Evolutionary conservation across 2,888 invertebrate genomes (phyloP).

Genomic region (Syritta pipiens): DNA sequence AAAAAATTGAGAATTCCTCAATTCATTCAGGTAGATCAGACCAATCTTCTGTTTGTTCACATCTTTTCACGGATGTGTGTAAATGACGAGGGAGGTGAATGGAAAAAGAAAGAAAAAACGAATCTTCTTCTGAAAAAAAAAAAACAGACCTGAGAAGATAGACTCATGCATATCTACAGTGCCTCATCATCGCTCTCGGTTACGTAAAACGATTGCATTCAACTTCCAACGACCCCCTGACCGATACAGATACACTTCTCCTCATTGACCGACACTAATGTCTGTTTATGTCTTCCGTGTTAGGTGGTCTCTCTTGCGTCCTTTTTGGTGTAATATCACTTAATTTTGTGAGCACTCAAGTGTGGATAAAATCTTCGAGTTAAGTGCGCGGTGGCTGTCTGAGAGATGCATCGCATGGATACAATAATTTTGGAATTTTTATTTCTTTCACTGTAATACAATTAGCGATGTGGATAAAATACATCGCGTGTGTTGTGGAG

Average conservation of each 20-base stretch:
- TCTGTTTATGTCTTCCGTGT: slow-evolving; percentile 23
- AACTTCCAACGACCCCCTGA: slow-evolving; percentile 21
- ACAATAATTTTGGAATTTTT: too few species aligned
- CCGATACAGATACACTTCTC: slow-evolving; percentile 37
- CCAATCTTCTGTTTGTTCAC: too few species aligned
- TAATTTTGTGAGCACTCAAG: slow-evolving; percentile 30
- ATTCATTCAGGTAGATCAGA: slow-evolving; percentile 64
- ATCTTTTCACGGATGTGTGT: slow-evolving; percentile 21
- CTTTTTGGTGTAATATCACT: slow-evolving; percentile 41
- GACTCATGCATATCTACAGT: too few species aligned
- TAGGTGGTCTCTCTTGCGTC: slow-evolving; percentile 58
- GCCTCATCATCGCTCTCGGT: slow-evolving; percentile 24
- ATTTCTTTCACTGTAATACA: too few species aligned
- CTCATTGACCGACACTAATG: slow-evolving; percentile 35
- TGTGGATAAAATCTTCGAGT: slow-evolving; percentile 13
- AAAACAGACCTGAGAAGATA: too few species aligned
- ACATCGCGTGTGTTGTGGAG: too few species aligned
- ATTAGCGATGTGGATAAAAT: too few species aligned
- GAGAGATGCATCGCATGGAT: too few species aligned
- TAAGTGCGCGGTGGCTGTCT: too few species aligned
- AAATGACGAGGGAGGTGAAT: too few species aligned
- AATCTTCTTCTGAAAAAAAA: slow-evolving; percentile 31
- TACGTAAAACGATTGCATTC: slow-evolving; percentile 44
- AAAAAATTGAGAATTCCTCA: slow-evolving; percentile 11
- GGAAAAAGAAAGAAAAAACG: slow-evolving; percentile 16